These are phyloP conservation scores for Quadroppia sp. DNA, from an alignment of 2,888 invertebrate genomes.

Conservation along the genomic window DNA sequence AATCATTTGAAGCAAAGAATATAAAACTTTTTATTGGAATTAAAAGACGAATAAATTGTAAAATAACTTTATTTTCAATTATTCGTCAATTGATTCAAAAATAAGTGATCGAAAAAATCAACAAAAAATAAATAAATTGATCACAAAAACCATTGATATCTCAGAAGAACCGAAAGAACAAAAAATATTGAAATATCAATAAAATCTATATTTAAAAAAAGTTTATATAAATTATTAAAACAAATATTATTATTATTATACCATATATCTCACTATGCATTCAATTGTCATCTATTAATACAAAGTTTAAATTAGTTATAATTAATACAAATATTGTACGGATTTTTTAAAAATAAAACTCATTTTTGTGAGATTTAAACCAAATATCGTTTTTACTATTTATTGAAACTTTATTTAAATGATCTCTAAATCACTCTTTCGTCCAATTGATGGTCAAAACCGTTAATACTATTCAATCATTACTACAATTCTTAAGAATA, in stretches of 20 bases:
- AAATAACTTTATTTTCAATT: too few relatives aligned
- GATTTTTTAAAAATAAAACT: conserved; percentile 28
- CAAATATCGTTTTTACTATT: not conserved
- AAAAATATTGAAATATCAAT: not conserved
- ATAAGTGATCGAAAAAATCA: not conserved
- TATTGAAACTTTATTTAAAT: too few relatives aligned
- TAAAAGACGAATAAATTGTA: not conserved
- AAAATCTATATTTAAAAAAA: not conserved
- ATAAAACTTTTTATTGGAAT: not conserved
- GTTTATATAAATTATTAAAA: not conserved
- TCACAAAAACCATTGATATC: too few relatives aligned
- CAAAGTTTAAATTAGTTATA: not conserved
- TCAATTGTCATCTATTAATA: not conserved
- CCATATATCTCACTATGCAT: conserved; percentile 36
- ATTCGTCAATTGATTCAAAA: too few relatives aligned
- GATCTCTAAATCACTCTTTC: too few relatives aligned
- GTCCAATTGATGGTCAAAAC: too few relatives aligned
- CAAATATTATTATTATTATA: not conserved
- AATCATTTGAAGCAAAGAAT: not conserved
- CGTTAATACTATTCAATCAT: too few relatives aligned
- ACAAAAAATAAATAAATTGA: not conserved
- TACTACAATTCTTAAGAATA: too few relatives aligned
- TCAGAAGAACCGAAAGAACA: not conserved
- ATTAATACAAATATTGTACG: conserved; percentile 23
- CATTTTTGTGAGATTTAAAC: conserved; percentile 26